Base-by-base conservation (phyloP, 35 echinoderm and acorn worm species). In the Stichopus chloronotus region DNA sequence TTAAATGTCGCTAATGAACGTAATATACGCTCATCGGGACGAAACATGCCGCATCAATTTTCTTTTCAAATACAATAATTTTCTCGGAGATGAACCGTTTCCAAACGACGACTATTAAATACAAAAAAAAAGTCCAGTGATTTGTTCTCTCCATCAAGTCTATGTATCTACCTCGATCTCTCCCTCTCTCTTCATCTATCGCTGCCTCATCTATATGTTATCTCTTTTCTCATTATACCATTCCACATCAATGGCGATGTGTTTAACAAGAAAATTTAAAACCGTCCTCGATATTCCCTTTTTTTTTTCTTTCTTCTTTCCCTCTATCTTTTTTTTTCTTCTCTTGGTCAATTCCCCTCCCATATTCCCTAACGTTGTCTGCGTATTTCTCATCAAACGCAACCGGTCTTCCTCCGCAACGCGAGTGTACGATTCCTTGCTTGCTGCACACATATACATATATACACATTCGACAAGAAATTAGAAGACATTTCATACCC, bases 211-310 rank as follows among this genome's bases (percentile, higher is more conserved):
- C 30, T 43, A 61, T 61, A 61, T 72, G 14, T 74, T 74, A 74
- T 74, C 13, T 74, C 17, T n/a, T 43, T 43, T 43, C 17, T 74
- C 69, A 19, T 74, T n/a, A 74, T 74, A 16, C 69, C 69, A 43
- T 74, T 74, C 19, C 69, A n/a, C 17, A 74, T 74, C 69, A 20
- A 16, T 74, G 19, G 69, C 3, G 69, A 74, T 74, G 69, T 74
- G 69, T 74, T 74, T 74, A 74, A 74, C 69, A 74, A 74, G 69
- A 74, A 16, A 74, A 20, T 74, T 74, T 16, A 43, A n/a, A 74
- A 74, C 69, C 69, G 69, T 19, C 61, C 22, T 74, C 69, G 13
- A 20, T 74, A 20, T 74, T 5, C 19, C 69, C n/a, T 24, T 6
- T 21, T 74, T 24, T 74, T 6, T n/a, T 2, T 74, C 2, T 65